Evolutionary conservation across 2,113 vertebrate genomes (phyloP).

Genomic region (Terrapene triunguis): DNA sequence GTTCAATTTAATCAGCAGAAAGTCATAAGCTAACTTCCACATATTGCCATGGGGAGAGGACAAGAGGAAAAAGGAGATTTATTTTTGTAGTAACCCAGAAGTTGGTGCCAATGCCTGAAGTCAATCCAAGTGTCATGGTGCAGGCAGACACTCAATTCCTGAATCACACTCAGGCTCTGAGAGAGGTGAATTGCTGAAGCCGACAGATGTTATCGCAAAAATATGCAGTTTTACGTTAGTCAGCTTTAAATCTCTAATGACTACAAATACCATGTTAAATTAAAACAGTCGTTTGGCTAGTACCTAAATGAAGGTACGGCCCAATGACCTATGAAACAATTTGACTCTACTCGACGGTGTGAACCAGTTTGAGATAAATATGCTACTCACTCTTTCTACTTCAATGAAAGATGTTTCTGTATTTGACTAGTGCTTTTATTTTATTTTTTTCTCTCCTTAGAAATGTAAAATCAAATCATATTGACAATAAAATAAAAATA

Average conservation of each 20-base stretch:
- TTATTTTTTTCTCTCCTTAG: not conserved
- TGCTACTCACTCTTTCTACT: not conserved
- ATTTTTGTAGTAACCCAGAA: not conserved
- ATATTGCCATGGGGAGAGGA: not conserved
- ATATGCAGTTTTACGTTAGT: not conserved
- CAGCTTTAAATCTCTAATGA: not conserved
- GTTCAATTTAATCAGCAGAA: conserved; percentile 40
- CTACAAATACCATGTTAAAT: not conserved
- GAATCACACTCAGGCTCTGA: not conserved
- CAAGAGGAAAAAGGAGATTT: not conserved
- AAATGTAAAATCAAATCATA: not conserved
- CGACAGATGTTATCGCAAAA: not conserved
- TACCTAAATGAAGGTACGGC: not conserved
- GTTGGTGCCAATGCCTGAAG: not conserved
- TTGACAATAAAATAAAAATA: not conserved
- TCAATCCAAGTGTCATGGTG: not conserved
- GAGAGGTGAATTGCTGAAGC: not conserved
- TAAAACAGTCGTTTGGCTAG: not conserved
- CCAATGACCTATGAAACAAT: not conserved
- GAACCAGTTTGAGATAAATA: not conserved
- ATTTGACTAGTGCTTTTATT: not conserved
- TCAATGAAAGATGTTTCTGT: not conserved
- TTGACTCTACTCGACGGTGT: not conserved
- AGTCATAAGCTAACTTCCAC: conserved; percentile 1
- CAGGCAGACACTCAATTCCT: not conserved